phyloP scores from a whole-genome alignment of 1,140 invertebrate genomes.

The Ctenoplectra terminalis region DNA sequence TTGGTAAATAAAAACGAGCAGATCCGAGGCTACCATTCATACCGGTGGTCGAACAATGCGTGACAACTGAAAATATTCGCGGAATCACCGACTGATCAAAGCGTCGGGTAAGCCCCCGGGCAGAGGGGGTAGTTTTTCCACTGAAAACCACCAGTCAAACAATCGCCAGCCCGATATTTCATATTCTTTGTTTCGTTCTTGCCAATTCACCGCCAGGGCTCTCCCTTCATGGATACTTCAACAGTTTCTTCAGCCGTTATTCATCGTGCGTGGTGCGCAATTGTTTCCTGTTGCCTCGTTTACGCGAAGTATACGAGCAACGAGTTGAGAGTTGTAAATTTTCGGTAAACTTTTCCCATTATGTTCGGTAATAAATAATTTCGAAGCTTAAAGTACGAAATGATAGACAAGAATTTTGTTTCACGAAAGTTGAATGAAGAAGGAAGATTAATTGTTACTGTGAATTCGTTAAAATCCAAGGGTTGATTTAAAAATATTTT shows the following conservation, averaged over 20 bases:
- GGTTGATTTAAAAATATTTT: too few species aligned
- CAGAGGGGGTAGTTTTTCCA: background rate
- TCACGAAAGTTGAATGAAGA: too few species aligned
- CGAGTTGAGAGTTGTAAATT: background rate
- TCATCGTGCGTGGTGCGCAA: background rate
- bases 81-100: conserved; percentile 24
- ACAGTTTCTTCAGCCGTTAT: background rate
- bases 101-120: background rate
- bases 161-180: conserved; percentile 29
- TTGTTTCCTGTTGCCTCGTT: background rate
- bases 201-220: background rate
- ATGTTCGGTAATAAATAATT: background rate
- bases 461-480: too few species aligned
- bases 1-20: background rate
- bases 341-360: background rate
- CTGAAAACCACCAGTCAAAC: conserved; percentile 1
- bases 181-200: conserved; percentile 15
- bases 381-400: too few species aligned
- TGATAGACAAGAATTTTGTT: too few species aligned
- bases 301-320: too few species aligned
- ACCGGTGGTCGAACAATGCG: background rate
- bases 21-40: background rate
- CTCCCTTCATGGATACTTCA: background rate
- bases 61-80: conserved; percentile 1
- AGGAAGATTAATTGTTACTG: too few species aligned